Evolutionary conservation across 2,113 vertebrate genomes (phyloP).

Genomic region (Xiphophorus maculatus): DNA sequence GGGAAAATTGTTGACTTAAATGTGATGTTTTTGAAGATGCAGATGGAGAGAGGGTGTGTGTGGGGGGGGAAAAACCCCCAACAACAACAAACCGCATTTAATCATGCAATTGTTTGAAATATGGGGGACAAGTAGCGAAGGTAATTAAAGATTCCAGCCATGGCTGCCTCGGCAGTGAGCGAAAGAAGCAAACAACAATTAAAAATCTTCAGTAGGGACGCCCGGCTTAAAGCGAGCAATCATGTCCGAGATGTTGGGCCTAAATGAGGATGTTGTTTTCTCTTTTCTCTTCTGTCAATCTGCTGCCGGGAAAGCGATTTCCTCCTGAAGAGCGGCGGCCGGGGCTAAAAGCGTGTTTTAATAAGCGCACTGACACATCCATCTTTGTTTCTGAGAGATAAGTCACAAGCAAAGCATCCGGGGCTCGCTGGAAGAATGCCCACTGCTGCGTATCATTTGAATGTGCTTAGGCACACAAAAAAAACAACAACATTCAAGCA

Average conservation of each 20-base stretch:
- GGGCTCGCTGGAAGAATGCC: constrained; percentile 78
- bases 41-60: neutral
- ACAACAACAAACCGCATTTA: constrained; percentile 53
- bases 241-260: constrained; percentile 77
- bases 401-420: constrained; percentile 77
- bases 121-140: constrained; percentile 66
- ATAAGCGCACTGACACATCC: constrained; percentile 81
- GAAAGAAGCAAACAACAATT: constrained; percentile 77
- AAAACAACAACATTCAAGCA: constrained; percentile 56
- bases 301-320: constrained; percentile 77
- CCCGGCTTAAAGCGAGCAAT: constrained; percentile 79
- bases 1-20: constrained; percentile 63
- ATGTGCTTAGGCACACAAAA: constrained; percentile 69
- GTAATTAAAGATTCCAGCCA: constrained; percentile 79
- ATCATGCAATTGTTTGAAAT: constrained; percentile 76
- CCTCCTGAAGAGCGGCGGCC: constrained; percentile 74
- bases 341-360: constrained; percentile 80
- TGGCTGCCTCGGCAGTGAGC: constrained; percentile 64
- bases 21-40: constrained; percentile 53
- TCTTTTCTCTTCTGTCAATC: constrained; percentile 80
- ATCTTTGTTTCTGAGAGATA: constrained; percentile 83
- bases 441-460: constrained; percentile 70
- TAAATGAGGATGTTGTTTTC: constrained; percentile 83
- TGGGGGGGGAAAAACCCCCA: neutral
- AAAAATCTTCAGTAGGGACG: constrained; percentile 77